phyloP scores from a whole-genome alignment of 2,888 invertebrate species.

The Temnothorax unifasciatus region DNA sequence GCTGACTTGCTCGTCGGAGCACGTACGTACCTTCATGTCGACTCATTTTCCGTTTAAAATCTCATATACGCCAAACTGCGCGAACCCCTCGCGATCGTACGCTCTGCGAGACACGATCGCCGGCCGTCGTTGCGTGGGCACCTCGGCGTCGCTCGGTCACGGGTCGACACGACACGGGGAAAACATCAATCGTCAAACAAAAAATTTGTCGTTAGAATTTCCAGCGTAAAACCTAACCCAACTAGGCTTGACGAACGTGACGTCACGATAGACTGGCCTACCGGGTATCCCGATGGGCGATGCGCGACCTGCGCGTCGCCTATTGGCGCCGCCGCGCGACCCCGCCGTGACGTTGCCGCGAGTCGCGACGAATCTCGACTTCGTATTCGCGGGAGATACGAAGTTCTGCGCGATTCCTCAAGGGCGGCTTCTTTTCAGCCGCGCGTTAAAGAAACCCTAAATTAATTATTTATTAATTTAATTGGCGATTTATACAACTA shows the following conservation, averaged over 20 bases:
- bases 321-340: not conserved
- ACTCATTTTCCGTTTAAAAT: conserved; percentile 91
- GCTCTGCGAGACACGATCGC: conserved; percentile 75
- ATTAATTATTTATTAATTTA: too few species aligned
- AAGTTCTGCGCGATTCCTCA: too few species aligned
- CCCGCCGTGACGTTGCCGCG: conserved; percentile 61
- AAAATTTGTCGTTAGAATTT: conserved; percentile 90
- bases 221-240: conserved; percentile 91
- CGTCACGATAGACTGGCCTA: conserved; percentile 79
- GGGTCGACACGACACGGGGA: conserved; percentile 87
- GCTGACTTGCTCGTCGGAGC: conserved; percentile 71
- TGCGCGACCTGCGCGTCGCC: conserved; percentile 64
- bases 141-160: conserved; percentile 87
- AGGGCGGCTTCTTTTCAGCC: too few species aligned
- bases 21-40: conserved; percentile 96
- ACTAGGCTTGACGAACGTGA: conserved; percentile 89
- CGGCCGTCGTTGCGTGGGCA: conserved; percentile 78
- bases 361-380: too few species aligned
- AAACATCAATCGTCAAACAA: conserved; percentile 89
- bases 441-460: too few species aligned
- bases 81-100: conserved; percentile 82
- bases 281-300: conserved; percentile 75
- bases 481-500: too few species aligned
- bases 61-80: conserved; percentile 85
- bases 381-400: conserved; percentile 57